Evolutionary conservation across 2,797 vertebrate species (phyloP), one percentile per base, ranked within the genome.

Genomic region (Hippoglossus hippoglossus): DNA sequence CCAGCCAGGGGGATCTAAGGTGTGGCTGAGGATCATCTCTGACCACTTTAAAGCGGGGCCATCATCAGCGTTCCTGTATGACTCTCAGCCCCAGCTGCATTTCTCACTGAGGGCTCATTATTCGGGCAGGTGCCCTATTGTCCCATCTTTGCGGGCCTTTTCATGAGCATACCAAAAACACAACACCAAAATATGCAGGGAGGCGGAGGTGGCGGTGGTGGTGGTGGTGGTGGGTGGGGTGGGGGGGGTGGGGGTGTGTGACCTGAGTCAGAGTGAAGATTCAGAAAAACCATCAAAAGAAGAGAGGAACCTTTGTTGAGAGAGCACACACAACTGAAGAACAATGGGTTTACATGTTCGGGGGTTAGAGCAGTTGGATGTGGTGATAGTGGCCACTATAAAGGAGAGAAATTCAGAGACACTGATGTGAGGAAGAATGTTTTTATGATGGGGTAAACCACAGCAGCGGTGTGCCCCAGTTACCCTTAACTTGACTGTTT

Each of bases 61-160:
- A 86, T 91, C 90, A 90, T 88, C 88, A 51, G 77, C 56, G 77
- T 78, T 85, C 85, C 88, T 92, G 62, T 83, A 73, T 91, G 82
- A 88, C 86, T 92, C 86, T 80, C 74, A 13, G 84, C 59, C 78
- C 79, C 89, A 89, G 91, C 91, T 91, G 91, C 84, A 57, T 69
- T 79, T 81, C 82, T 77, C 86, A 89, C 86, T 91, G 87, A 91
- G 91, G 89, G 91, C 85, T 87, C 87, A 91, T 92, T 93, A 89
- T 92, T 87, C 89, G 77, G 85, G 90, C 92, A 92, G 91, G 91
- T 93, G 92, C 92, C 92, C 87, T 75, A 89, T 93, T 93, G 91
- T 92, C 58, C 79, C 47, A 19, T 75, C 82, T 80, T 87, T 82
- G 87, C 56, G 49, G 86, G 83, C 67, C 90, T 89, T 91, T 92